phyloP scores from a whole-genome alignment of 2,888 invertebrate species.

The Torymus texanus region DNA sequence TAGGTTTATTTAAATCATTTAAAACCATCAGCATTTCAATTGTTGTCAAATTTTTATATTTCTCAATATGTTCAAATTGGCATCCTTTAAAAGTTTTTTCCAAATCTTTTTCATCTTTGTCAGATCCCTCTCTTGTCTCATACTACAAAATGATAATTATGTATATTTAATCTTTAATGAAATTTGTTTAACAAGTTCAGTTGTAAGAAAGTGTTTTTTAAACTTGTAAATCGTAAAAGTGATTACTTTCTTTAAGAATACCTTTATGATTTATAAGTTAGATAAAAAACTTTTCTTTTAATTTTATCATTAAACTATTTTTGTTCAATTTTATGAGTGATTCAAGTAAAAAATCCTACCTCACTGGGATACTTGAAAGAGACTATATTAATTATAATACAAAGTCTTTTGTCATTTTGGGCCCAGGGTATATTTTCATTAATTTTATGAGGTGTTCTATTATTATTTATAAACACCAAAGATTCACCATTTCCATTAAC shows the following conservation, averaged over 20 bases:
- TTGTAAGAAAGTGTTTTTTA: too few relatives aligned
- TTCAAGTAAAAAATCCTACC: constrained; percentile 19
- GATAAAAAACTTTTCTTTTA: background rate
- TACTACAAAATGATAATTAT: constrained; percentile 7
- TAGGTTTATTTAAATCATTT: constrained; percentile 15
- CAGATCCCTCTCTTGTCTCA: constrained; percentile 35
- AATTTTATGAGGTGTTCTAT: background rate
- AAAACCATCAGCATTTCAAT: constrained; percentile 36
- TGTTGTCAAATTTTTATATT: constrained; percentile 20
- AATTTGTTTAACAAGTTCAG: too few relatives aligned
- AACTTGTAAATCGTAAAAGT: too few relatives aligned
- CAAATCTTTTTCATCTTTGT: constrained; percentile 41
- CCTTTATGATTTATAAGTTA: too few relatives aligned
- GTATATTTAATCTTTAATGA: too few relatives aligned
- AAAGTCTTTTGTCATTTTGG: constrained; percentile 26
- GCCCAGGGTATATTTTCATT: constrained; percentile 15
- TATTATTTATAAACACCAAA: background rate
- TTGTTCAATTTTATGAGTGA: background rate
- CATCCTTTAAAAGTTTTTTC: constrained; percentile 38
- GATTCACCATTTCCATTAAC: constrained; percentile 3
- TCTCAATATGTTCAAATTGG: constrained; percentile 36
- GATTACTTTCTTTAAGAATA: too few relatives aligned
- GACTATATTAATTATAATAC: constrained; percentile 50
- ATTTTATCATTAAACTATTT: background rate
- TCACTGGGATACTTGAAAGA: constrained; percentile 25